Base-by-base conservation (phyloP, 2,797 vertebrate species). In the Alosa sapidissima region DNA sequence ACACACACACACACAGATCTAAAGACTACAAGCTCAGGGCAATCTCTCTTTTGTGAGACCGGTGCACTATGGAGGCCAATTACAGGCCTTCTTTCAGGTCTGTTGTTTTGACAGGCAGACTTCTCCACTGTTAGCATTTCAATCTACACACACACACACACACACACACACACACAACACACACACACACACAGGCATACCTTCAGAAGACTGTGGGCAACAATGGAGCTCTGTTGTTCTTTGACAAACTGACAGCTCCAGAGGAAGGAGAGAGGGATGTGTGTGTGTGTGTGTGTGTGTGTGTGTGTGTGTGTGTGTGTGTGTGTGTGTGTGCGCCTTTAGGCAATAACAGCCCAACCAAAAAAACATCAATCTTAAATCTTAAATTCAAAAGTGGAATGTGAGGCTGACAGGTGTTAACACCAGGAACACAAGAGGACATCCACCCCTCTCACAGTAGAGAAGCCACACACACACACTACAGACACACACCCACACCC, bases 41-140 rank as follows among this genome's bases (percentile, higher is more conserved):
- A 87, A 89, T 87, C 82, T 85, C 84, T 84, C 84, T 84, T 89
- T 86, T 89, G 82, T 87, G 82, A 87, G 75, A 72, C 84, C 60
- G 85, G 52, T 86, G 87, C 85, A 87, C 85, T 85, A 85, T 85
- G 82, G 13, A 36, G 62, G 62, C 24, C 81, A 87, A 87, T 85
- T 85, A 87, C 81, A 82, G 72, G 86, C 84, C 84, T 84, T 81
- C 88, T 87, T 85, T 84, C 58, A 11, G 60, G 75, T 49, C 85
- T 87, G 86, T 85, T 87, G 88, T 86, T 89, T 82, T 86, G 88
- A 88, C 86, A 87, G 85, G 85, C 81, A 82, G 84, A 89, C 85
- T 87, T 84, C 45, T 85, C 87, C 81, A 72, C 84, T 13, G 33
- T 88, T 87, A 88, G 83, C 88, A 87, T 90, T 81, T 88, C 84